Evolutionary conservation across 2,797 vertebrate genomes (phyloP).

Genomic region (Acanthornis magna): DNA sequence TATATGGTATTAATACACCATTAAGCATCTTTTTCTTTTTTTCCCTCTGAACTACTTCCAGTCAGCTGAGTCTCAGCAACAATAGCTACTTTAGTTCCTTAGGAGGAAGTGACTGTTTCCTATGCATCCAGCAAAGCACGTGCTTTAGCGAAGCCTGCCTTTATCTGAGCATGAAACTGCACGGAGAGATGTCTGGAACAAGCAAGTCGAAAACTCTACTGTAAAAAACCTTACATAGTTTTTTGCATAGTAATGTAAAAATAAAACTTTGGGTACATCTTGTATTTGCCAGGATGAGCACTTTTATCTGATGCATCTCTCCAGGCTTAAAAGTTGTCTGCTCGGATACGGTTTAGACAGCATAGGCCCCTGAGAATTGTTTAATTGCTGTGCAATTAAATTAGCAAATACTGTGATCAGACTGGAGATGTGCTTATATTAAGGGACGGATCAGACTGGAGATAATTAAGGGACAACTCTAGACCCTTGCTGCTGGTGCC

Average conservation of each 20-base stretch:
- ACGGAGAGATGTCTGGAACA: neutral
- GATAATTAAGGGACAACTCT: neutral
- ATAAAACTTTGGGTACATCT: neutral
- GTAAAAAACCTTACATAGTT: neutral
- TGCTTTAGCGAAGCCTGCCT: neutral
- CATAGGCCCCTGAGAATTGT: neutral
- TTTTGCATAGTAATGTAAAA: neutral
- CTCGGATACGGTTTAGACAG: neutral
- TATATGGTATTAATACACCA: neutral
- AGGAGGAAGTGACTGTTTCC: neutral
- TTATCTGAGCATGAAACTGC: neutral
- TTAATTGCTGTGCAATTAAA: slow-evolving; percentile 37
- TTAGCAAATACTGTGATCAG: slow-evolving; percentile 4
- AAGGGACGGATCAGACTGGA: neutral
- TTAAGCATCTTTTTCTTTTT: neutral
- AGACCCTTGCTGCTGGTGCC: neutral
- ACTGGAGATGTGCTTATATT: neutral
- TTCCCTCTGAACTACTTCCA: neutral
- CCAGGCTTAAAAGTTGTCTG: neutral
- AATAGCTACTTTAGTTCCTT: neutral
- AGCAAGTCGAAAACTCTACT: neutral
- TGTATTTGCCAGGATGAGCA: neutral
- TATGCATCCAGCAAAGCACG: rapidly evolving
- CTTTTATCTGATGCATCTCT: neutral
- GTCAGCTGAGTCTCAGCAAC: neutral